Percentiles rank a stretch among this genome's conserved stretches.
These are phyloP conservation scores for Bombyx mandarina DNA, from an alignment of 1,140 invertebrate species.

Conservation along the genomic window DNA sequence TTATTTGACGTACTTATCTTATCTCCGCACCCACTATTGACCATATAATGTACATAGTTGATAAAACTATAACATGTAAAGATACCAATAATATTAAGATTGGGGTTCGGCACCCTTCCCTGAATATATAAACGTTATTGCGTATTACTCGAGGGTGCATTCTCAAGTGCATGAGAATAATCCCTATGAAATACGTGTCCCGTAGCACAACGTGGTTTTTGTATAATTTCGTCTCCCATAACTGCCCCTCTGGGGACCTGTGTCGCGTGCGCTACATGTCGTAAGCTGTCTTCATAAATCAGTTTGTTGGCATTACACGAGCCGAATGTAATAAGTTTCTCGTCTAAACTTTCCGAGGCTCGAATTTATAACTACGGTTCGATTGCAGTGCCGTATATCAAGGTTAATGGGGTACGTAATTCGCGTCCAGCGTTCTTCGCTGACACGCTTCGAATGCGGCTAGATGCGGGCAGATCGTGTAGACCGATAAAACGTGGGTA, in stretches of 20 bases:
- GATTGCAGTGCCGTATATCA: slow-evolving; percentile 27
- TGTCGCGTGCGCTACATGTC: slow-evolving; percentile 19
- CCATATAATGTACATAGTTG: no score
- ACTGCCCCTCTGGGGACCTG: slow-evolving; percentile 16
- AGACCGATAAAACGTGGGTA: slow-evolving; percentile 47
- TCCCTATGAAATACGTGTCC: slow-evolving; percentile 40
- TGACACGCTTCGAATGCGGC: slow-evolving; percentile 38
- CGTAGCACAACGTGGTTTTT: slow-evolving; percentile 21
- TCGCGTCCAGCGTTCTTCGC: slow-evolving; percentile 35
- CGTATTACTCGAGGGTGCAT: slow-evolving; percentile 41
- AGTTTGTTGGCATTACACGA: no score
- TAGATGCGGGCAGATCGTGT: slow-evolving; percentile 46
- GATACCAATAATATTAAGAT: slow-evolving; percentile 41
- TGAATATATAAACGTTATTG: slow-evolving; percentile 34
- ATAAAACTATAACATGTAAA: no score
- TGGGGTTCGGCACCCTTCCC: slow-evolving; percentile 41
- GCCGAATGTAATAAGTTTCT: background rate
- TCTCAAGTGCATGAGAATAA: slow-evolving; percentile 55
- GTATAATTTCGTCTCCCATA: slow-evolving; percentile 28
- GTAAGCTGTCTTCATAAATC: slow-evolving; percentile 13
- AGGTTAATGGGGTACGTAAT: slow-evolving; percentile 44
- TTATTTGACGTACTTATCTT: no score
- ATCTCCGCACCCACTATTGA: no score
- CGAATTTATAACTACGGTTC: slow-evolving; percentile 10
- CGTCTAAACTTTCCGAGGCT: slow-evolving; percentile 4